Evolutionary conservation across 2,797 vertebrate genomes (phyloP), one percentile per base, ranked within the genome.

Genomic region (Hoplostethus mediterraneus): DNA sequence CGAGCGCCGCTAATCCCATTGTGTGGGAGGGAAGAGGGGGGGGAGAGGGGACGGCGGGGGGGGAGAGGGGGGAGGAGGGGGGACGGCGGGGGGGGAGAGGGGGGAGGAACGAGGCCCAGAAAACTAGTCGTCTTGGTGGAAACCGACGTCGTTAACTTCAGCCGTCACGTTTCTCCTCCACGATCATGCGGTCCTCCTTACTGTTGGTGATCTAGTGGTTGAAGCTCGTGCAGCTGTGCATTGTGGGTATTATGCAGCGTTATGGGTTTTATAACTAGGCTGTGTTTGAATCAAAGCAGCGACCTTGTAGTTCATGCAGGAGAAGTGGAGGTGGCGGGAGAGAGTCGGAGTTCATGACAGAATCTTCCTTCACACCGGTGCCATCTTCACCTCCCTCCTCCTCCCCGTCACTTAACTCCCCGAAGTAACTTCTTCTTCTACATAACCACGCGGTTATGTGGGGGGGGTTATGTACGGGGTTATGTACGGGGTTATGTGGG

Each of bases 1-100:
- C 6, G 10, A 80, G 70, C 3, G 5, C 25, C 0, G n/a, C 57
- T 79, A 77, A 85, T 85, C 63, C 68, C 48, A 7, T 69, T 61
- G 73, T 82, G 80, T 75, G 70, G 72, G 73, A 49, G 38, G 56
- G 31, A 49, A 57, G 57, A 58, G 16, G 21, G 21, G 21, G 21
- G 21, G 21, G 1, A 21, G 21, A 21, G 21, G 7, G 45, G 45
- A 6, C 16, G 12, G 48, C 2, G 14, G 21, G 42, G 52, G 66
- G 52, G 58, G 54, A n/a, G n/a, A n/a, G n/a, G 58, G 31, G 16
- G 38, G 63, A n/a, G 54, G 1, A 9, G 2, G 10, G 45, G 33
- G 62, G 63, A 6, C 16, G 12, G 48, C 2, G 14, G 21, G 42
- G 52, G 66, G 52, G 58, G 54, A n/a, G n/a, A n/a, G n/a, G 58